Evolutionary conservation across 2,797 vertebrate genomes (phyloP).

Genomic region (Chromobotia macracanthus): DNA sequence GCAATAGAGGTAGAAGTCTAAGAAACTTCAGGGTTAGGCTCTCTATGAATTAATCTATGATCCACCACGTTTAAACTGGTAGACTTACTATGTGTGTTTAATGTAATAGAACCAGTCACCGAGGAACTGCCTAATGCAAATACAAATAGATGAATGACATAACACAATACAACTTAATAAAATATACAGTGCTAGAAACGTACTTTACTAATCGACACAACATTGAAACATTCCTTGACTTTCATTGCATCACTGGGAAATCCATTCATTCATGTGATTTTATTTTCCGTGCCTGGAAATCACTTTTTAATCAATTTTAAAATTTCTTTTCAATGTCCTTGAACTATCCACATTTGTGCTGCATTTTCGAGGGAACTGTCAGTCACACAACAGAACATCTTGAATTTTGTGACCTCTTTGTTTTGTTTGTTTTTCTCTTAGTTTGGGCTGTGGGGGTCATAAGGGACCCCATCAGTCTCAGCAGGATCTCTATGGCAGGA

Average conservation of each 20-base stretch:
- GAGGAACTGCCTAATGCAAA: conserved; percentile 15
- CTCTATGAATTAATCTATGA: conserved; percentile 33
- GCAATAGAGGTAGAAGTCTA: conserved; percentile 59
- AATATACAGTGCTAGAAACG: conserved; percentile 6
- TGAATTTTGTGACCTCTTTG: conserved; percentile 26
- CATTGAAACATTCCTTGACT: background rate
- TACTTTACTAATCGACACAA: conserved; percentile 24
- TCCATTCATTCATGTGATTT: too few relatives aligned
- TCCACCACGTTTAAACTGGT: conserved; percentile 27
- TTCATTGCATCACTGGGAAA: background rate
- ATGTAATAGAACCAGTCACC: too few relatives aligned
- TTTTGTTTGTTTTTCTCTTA: conserved; percentile 39
- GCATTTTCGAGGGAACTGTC: conserved; percentile 18
- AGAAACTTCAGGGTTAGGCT: conserved; percentile 47
- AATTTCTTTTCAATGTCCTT: background rate
- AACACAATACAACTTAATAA: conserved; percentile 34
- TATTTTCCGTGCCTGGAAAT: too few relatives aligned
- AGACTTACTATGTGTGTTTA: background rate
- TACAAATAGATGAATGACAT: conserved; percentile 55
- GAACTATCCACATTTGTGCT: background rate
- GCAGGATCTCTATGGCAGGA: conserved; percentile 26
- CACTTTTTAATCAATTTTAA: too few relatives aligned
- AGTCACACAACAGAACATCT: conserved; percentile 13
- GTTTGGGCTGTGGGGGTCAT: background rate
- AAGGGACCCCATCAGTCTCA: background rate